phyloP scores from a whole-genome alignment of 2,113 vertebrate genomes.

The Cheilinus undulatus region DNA sequence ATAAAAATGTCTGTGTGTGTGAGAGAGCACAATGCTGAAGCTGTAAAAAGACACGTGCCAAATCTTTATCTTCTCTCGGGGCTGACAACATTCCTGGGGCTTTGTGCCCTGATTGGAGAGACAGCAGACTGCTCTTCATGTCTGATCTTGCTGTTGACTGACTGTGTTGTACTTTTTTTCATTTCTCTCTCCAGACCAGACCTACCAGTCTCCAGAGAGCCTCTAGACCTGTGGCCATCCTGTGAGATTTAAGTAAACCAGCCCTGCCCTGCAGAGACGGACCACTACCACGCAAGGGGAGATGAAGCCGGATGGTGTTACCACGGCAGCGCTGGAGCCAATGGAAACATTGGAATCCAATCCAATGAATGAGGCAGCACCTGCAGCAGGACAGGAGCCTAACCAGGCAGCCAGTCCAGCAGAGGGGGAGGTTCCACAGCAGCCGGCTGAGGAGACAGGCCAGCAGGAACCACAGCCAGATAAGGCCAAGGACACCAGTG shows the following conservation, averaged over 20 bases:
- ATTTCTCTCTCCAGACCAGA: conserved; percentile 56
- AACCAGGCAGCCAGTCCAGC: conserved; percentile 60
- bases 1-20: conserved; percentile 9
- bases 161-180: conserved; percentile 16
- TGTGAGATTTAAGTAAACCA: conserved; percentile 37
- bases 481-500: conserved; percentile 56
- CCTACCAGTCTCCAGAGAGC: conserved; percentile 32
- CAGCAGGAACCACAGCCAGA: conserved; percentile 57
- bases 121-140: conserved; percentile 44
- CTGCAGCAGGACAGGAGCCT: conserved; percentile 59
- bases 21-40: conserved; percentile 10
- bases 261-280: conserved; percentile 58
- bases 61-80: conserved; percentile 58
- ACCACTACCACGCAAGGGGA: conserved; percentile 66
- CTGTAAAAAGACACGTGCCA: neutral
- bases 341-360: conserved; percentile 81
- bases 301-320: conserved; percentile 87
- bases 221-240: conserved; percentile 44
- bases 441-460: conserved; percentile 38
- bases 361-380: conserved; percentile 69
- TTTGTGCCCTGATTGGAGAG: conserved; percentile 43
- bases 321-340: conserved; percentile 78
- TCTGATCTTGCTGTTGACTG: conserved; percentile 69
- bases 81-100: conserved; percentile 53
- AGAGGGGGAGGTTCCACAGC: conserved; percentile 43